phyloP scores from a whole-genome alignment of 1,140 invertebrate genomes.

The Dufourea novaeangliae region DNA sequence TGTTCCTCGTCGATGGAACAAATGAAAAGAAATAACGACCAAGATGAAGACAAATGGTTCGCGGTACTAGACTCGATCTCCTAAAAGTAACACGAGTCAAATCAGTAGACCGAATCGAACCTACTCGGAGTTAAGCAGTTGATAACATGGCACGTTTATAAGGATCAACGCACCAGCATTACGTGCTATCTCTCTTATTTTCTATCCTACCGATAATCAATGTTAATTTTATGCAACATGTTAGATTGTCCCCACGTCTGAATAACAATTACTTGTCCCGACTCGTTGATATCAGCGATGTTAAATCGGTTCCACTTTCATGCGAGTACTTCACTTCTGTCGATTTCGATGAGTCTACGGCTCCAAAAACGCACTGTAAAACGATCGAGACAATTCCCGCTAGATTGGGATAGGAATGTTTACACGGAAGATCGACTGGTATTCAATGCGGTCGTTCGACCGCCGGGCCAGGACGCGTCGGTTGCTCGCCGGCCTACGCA shows the following conservation, averaged over 20 bases:
- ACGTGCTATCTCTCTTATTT: background rate
- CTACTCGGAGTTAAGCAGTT: slow-evolving; percentile 15
- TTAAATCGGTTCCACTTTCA: no score
- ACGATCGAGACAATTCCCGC: background rate
- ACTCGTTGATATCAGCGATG: no score
- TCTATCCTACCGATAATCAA: background rate
- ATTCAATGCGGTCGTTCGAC: slow-evolving; percentile 16
- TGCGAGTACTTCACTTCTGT: no score
- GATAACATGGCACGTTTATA: slow-evolving; percentile 27
- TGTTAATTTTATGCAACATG: background rate
- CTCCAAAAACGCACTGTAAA: no score
- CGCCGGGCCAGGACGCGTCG: no score
- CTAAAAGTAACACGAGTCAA: slow-evolving; percentile 58
- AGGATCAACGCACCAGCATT: slow-evolving; percentile 9
- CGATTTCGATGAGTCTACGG: no score
- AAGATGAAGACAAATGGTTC: slow-evolving; percentile 62
- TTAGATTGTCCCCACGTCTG: no score
- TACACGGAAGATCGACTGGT: slow-evolving; percentile 42
- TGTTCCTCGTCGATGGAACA: slow-evolving; percentile 54
- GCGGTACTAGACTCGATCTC: slow-evolving; percentile 54
- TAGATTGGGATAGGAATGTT: slow-evolving; percentile 6
- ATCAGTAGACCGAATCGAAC: slow-evolving; percentile 48
- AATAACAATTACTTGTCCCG: no score
- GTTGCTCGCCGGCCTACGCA: slow-evolving; percentile 9
- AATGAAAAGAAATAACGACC: slow-evolving; percentile 63